Evolutionary conservation across 2,888 invertebrate genomes (phyloP), one percentile per base, ranked within the genome.

Genomic region (Nycteola revayana): DNA sequence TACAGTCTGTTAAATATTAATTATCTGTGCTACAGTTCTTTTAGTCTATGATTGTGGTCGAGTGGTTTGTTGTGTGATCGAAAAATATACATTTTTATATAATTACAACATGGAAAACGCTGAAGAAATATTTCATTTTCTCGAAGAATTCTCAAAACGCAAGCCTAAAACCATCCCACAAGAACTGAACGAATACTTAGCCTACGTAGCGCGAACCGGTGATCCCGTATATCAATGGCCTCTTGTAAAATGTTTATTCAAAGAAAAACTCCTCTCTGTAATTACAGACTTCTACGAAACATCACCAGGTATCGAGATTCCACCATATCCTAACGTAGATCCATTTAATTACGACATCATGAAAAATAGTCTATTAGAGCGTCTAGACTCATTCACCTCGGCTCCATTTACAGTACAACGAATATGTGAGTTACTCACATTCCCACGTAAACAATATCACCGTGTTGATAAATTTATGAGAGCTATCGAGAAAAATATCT

Each of bases 331-430:
- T 0, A 98, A 98, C 75, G 96, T 97, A 32, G 96, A 97, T 67
- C 92, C 95, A 20, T 96, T 97, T 66, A 95, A 95, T 75, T 97
- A 95, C 71, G 96, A 96, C 60, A 93, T 93, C 14, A 95, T 97
- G 95, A 96, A 95, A 67, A 93, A 93, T 39, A 94, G 93, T 64
- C 90, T 96, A 32, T 74, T 96, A 32, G 96, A 96, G 65, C 93
- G 95, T 34, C 81, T 96, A 5, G 96, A 96, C 64, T 91, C 94
- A 0, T 96, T 96, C 72, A 91, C 92, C 23, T 95, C 97, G 30
- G 97, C 98, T 4, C 98, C 98, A 0, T 98, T 98, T 70, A 98
- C 98, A 9, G 94, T 98, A 49, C 98, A 98, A 79, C 91, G 99
- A 54, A 92, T 99, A 43, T 98, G 98, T 80, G 99, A 99, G 79